A percentile compares a stretch with the other conserved stretches of the same genome.
phyloP scores from a whole-genome alignment of 2,113 vertebrate genomes.

The Motacilla tschutschensis region DNA sequence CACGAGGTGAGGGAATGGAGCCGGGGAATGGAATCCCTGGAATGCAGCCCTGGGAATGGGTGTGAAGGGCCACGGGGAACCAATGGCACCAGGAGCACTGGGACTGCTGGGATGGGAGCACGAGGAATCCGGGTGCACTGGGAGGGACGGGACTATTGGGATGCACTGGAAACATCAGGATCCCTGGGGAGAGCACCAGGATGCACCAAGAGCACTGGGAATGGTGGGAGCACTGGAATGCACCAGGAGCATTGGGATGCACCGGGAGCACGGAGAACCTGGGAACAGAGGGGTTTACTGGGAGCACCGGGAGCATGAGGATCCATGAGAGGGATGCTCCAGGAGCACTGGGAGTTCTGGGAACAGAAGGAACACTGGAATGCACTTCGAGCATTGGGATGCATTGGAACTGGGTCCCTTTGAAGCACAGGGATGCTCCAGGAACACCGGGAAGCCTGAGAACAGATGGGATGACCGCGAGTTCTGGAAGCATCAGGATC shows the following conservation, averaged over 20 bases:
- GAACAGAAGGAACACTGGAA: not conserved
- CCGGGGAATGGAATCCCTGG: not conserved
- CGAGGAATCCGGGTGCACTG: rapidly evolving
- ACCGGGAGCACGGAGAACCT: not conserved
- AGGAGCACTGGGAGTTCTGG: not conserved
- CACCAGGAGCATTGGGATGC: not conserved
- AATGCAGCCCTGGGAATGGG: not conserved
- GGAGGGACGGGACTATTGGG: not conserved
- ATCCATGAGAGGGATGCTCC: not conserved
- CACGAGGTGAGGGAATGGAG: rapidly evolving
- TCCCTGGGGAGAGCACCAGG: not conserved
- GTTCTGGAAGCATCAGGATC: not conserved
- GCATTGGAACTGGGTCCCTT: not conserved
- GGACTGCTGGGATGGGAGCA: not conserved
- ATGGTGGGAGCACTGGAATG: not conserved
- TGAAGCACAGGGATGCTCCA: not conserved
- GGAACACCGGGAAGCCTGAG: not conserved
- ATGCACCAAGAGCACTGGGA: rapidly evolving
- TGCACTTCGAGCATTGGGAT: not conserved
- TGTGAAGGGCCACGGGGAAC: not conserved
- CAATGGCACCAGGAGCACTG: not conserved
- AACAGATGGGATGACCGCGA: not conserved
- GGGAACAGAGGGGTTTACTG: not conserved
- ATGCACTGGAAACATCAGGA: not conserved
- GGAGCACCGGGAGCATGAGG: not conserved